phyloP scores from a whole-genome alignment of 2,113 vertebrate genomes.

The Lamprologus lemairii region DNA sequence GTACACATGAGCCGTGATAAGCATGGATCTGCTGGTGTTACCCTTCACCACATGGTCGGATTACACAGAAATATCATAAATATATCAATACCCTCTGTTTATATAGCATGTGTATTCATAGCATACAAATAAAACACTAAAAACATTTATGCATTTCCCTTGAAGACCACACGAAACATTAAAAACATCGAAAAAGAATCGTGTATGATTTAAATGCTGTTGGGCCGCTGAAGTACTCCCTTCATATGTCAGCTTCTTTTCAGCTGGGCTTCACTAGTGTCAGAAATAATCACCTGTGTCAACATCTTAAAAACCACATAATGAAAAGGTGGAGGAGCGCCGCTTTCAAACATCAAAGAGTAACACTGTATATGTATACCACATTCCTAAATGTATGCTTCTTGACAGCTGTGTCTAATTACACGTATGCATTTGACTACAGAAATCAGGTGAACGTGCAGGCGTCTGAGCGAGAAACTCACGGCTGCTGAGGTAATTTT shows the following conservation, averaged over 20 bases:
- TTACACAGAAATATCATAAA: neutral
- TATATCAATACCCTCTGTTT: neutral
- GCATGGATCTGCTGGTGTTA: neutral
- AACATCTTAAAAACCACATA: neutral
- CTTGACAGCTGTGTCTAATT: conserved; percentile 14
- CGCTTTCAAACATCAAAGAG: neutral
- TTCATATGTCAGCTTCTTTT: neutral
- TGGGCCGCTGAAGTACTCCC: neutral
- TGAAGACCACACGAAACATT: neutral
- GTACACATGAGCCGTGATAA: neutral
- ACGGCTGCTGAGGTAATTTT: neutral
- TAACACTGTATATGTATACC: neutral
- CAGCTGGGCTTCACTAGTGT: neutral
- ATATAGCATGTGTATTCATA: neutral
- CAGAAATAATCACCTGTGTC: neutral
- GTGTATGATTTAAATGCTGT: neutral
- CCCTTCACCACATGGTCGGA: neutral
- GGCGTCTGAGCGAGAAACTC: neutral
- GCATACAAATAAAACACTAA: neutral
- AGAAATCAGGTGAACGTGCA: neutral
- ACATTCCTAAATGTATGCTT: neutral
- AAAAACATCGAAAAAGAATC: neutral
- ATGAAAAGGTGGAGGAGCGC: conserved; percentile 2
- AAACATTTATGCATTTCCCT: neutral
- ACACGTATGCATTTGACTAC: neutral